These are phyloP conservation scores for Cyclargus thomasi DNA, from an alignment of 1,140 invertebrate genomes.

Conservation along the genomic window DNA sequence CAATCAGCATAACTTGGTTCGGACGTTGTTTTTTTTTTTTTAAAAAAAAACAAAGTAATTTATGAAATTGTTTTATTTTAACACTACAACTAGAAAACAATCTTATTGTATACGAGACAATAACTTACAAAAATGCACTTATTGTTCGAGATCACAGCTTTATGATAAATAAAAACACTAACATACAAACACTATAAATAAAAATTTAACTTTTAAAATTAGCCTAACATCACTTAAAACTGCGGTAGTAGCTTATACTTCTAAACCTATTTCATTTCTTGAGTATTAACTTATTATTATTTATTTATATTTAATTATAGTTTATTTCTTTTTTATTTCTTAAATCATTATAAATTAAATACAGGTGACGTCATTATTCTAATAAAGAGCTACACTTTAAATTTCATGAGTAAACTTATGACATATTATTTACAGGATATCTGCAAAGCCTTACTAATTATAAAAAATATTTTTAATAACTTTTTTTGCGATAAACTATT, in stretches of 20 bases:
- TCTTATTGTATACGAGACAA: conserved; percentile 36
- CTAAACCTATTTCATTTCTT: too few species aligned
- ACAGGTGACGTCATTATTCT: conserved; percentile 6
- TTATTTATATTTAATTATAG: conserved; percentile 10
- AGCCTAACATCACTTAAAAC: conserved; percentile 6
- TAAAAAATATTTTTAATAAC: neutral
- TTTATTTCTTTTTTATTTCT: neutral
- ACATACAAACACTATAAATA: too few species aligned
- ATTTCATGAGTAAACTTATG: neutral
- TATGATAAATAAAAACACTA: conserved; percentile 1
- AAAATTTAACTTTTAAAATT: conserved; percentile 15
- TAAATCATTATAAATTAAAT: neutral
- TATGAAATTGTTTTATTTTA: conserved; percentile 10
- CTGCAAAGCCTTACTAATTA: neutral
- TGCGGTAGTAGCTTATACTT: conserved; percentile 14
- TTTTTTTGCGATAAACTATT: conserved; percentile 13
- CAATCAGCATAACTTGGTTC: too few species aligned
- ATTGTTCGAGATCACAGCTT: conserved; percentile 49
- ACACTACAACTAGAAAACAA: conserved; percentile 22
- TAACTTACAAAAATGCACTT: conserved; percentile 42
- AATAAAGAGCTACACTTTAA: neutral
- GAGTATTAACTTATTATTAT: neutral
- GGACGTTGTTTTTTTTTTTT: conserved; percentile 12
- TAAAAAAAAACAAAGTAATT: conserved; percentile 8
- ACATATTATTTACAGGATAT: neutral